phyloP scores from a whole-genome alignment of 2,113 vertebrate genomes.

The Cavia aperea region DNA sequence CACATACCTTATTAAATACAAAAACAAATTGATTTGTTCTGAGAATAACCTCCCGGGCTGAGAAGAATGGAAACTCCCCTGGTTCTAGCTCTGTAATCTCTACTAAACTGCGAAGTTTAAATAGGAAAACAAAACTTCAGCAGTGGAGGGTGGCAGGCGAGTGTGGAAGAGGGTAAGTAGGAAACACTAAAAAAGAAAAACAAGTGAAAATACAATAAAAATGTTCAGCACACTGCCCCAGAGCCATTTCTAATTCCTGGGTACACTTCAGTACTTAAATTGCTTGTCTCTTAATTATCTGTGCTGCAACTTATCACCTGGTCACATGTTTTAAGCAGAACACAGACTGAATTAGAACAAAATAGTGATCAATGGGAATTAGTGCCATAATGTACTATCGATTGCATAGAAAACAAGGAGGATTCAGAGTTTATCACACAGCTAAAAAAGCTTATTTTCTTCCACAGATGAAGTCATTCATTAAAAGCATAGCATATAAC shows the following conservation, averaged over 20 bases:
- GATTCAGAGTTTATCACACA: slow-evolving; percentile 21
- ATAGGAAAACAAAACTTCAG: slow-evolving; percentile 30
- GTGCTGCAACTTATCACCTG: slow-evolving; percentile 9
- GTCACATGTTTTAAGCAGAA: slow-evolving; percentile 31
- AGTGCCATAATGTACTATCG: not conserved
- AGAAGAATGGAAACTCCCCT: not conserved
- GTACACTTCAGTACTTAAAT: slow-evolving; percentile 34
- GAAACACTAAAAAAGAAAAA: slow-evolving; percentile 13
- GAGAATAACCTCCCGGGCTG: slow-evolving; percentile 26
- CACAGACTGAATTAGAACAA: not conserved
- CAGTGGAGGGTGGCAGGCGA: not conserved
- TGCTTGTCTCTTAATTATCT: slow-evolving; percentile 30
- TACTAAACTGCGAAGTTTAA: slow-evolving; percentile 22
- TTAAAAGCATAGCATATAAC: not conserved
- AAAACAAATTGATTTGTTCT: slow-evolving; percentile 40
- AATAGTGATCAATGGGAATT: not conserved
- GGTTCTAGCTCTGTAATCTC: slow-evolving; percentile 36
- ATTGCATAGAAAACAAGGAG: slow-evolving; percentile 35
- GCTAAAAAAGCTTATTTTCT: slow-evolving; percentile 43
- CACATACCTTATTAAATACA: slow-evolving; percentile 31
- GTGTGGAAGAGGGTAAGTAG: not conserved
- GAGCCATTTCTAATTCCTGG: slow-evolving; percentile 28
- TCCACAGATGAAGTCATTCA: not conserved
- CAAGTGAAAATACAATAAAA: not conserved
- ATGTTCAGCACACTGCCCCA: not conserved